These are phyloP conservation scores for Otocyon megalotis DNA, from an alignment of 2,113 vertebrate genomes.

Conservation along the genomic window DNA sequence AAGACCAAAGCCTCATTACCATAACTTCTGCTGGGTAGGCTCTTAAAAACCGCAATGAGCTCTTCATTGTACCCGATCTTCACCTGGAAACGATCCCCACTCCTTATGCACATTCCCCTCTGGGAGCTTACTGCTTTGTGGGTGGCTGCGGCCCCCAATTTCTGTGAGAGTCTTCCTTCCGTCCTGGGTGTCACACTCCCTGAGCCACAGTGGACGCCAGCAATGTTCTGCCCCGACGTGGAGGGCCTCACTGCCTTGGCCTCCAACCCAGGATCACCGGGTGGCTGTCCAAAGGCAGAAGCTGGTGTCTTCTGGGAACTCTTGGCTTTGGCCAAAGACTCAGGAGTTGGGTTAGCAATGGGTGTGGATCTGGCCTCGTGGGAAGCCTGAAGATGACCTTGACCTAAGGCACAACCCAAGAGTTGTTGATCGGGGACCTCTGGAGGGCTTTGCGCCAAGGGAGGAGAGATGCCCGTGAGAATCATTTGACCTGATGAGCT, in stretches of 20 bases:
- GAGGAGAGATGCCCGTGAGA: not conserved
- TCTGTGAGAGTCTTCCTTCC: not conserved
- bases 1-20: constrained; percentile 87
- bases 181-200: not conserved
- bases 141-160: not conserved
- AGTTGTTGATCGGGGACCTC: not conserved
- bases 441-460: constrained; percentile 35
- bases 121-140: constrained; percentile 84
- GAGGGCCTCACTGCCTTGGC: not conserved
- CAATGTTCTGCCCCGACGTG: not conserved
- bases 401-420: not conserved
- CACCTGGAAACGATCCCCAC: constrained; percentile 92
- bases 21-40: constrained; percentile 92
- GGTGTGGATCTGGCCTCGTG: not conserved
- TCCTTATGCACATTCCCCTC: constrained; percentile 90
- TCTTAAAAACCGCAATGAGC: constrained; percentile 94
- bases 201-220: not conserved
- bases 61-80: constrained; percentile 92
- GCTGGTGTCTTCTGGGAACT: not conserved
- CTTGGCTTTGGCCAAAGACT: constrained; percentile 27
- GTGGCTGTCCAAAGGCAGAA: not conserved
- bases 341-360: not conserved
- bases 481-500: not conserved
- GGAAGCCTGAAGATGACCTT: constrained; percentile 27
- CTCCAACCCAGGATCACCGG: not conserved